Base-by-base conservation (phyloP, 2,113 vertebrate genomes). In the Actenoides lindsayi region DNA sequence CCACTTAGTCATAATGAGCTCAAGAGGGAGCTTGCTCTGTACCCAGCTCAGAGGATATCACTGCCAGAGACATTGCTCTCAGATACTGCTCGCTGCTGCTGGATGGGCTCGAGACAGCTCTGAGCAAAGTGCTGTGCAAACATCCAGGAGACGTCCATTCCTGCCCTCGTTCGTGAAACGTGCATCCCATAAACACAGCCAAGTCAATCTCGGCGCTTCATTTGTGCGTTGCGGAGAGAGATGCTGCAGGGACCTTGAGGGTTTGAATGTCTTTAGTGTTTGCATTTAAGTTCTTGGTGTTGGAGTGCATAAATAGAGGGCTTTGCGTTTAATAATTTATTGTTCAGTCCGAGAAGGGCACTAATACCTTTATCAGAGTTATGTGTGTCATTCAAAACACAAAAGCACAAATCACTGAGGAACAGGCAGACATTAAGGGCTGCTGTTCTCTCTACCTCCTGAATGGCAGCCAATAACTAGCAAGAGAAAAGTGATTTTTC, bases 301-400 rank as follows among this genome's bases (percentile, higher is more conserved):
- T 73, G 16, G 24, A 70, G 63, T 65, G 33, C 68, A 31, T 25
- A 50, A 93, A 50, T 10, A 88, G 67, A 83, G 75, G 82, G 79
- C 46, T 95, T 93, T 77, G 82, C 85, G 33, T 59, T 78, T 70
- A 78, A 41, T 87, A 53, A 91, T 82, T 94, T 44, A 76, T 64
- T 83, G 70, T 73, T 65, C 75, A 54, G 59, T 62, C 75, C 64
- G 19, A 56, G 68, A 83, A 92, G 51, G 39, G 37, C 71, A 48
- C 63, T 46, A 86, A 91, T 83, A 51, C 90, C 68, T 93, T 87
- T 93, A 71, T 95, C 79, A 83, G 71, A 71, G 18, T 18, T 30
- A 60, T 4, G 2, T 41, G 20, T 9, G 17, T 51, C 0, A 0
- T 70, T 88, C 76, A 37, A 50, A 92, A 84, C 90, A 87, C 74